Percentiles rank a stretch among this genome's conserved stretches.
These are phyloP conservation scores for Incurvaria masculella DNA, from an alignment of 2,888 invertebrate genomes.

Conservation along the genomic window DNA sequence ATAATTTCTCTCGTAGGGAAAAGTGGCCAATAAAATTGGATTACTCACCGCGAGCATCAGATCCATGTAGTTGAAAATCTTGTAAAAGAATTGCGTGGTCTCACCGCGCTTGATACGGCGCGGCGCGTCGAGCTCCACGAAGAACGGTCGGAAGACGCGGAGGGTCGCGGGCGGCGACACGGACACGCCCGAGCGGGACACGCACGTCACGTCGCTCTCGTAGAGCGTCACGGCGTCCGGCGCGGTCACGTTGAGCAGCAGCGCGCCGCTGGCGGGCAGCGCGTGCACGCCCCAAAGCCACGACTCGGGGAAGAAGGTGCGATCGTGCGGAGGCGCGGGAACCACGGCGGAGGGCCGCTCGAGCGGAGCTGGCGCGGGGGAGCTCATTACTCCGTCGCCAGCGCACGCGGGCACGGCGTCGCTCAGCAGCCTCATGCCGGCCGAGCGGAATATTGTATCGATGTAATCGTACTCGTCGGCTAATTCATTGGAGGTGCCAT, in stretches of 20 bases:
- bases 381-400: too few species aligned
- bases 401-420: background rate
- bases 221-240: constrained; percentile 44
- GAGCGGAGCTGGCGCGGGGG: constrained; percentile 7
- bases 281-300: constrained; percentile 63
- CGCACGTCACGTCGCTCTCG: constrained; percentile 39
- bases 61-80: constrained; percentile 70
- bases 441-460: background rate
- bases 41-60: constrained; percentile 66
- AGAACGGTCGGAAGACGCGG: constrained; percentile 76
- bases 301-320: constrained; percentile 57
- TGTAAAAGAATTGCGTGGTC: constrained; percentile 59
- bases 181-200: constrained; percentile 34
- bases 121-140: constrained; percentile 67
- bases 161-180: constrained; percentile 56
- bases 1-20: too few species aligned
- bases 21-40: too few species aligned
- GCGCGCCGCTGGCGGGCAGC: constrained; percentile 28
- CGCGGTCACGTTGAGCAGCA: constrained; percentile 24
- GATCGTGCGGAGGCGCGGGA: constrained; percentile 10
- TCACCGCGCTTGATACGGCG: constrained; percentile 66
- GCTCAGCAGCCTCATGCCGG: background rate
- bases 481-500: background rate
- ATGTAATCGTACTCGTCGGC: background rate
- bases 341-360: constrained; percentile 9